Percentiles rank a stretch among this genome's conserved stretches.
Conservation (phyloP, 2,888 invertebrate genomes). For the Diaprepes abbreviatus region DNA sequence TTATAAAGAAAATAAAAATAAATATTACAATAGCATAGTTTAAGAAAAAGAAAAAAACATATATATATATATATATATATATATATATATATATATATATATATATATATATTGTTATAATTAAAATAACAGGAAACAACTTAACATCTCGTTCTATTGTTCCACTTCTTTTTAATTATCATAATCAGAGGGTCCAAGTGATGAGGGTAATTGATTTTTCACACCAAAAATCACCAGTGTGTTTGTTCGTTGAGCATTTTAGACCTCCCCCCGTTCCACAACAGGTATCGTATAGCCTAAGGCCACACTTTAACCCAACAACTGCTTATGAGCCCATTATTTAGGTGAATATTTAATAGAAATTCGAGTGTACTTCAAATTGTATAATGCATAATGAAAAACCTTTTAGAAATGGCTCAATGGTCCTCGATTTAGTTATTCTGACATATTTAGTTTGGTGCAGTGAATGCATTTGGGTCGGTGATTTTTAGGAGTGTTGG, state of each 20-base stretch:
- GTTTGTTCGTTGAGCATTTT: constrained; percentile 42
- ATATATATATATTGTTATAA: no score
- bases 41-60: no score
- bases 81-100: no score
- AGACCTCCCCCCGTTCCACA: constrained; percentile 44
- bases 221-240: constrained; percentile 45
- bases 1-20: no score
- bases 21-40: no score
- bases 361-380: constrained; percentile 42
- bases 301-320: constrained; percentile 46
- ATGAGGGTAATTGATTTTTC: constrained; percentile 53
- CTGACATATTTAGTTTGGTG: constrained; percentile 30
- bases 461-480: neutral
- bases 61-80: no score
- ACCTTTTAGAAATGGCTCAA: constrained; percentile 20
- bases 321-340: constrained; percentile 49
- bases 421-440: constrained; percentile 30
- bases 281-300: constrained; percentile 51
- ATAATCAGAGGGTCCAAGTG: constrained; percentile 23
- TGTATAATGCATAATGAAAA: constrained; percentile 33
- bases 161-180: constrained; percentile 37
- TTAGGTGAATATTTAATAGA: constrained; percentile 48
- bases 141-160: no score
- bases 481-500: neutral
- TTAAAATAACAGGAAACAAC: no score